These are phyloP conservation scores for Iselma pallidipennis DNA, from an alignment of 2,888 invertebrate genomes.

Conservation along the genomic window DNA sequence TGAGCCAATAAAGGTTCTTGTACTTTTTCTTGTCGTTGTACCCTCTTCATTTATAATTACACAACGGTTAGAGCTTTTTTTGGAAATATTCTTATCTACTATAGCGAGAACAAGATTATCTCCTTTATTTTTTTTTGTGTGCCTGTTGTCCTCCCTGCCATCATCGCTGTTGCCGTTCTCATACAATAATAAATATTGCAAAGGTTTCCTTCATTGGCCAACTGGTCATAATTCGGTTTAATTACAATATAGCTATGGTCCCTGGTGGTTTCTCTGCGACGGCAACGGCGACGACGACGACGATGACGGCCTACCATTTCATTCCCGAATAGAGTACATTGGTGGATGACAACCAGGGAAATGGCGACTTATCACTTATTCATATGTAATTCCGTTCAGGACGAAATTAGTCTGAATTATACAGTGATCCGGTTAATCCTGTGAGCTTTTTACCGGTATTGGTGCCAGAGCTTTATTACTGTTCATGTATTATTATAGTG, in stretches of 20 bases:
- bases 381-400: constrained; percentile 51
- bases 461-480: not conserved
- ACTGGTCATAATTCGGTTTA: constrained; percentile 28
- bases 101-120: not conserved
- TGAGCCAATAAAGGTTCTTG: too few relatives aligned
- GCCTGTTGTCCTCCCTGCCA: not conserved
- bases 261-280: constrained; percentile 15
- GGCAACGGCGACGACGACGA: constrained; percentile 6
- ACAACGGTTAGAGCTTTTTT: too few relatives aligned
- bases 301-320: not conserved
- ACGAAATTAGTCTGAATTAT: constrained; percentile 52
- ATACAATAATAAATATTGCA: constrained; percentile 22
- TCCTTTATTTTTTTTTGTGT: not conserved
- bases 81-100: too few relatives aligned
- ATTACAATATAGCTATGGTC: constrained; percentile 24
- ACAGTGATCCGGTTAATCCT: constrained; percentile 45
- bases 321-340: not conserved
- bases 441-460: constrained; percentile 27
- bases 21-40: too few relatives aligned
- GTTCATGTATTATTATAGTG: too few relatives aligned
- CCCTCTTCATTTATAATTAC: not conserved
- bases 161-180: too few relatives aligned
- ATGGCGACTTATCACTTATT: constrained; percentile 47
- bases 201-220: constrained; percentile 17
- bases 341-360: constrained; percentile 41